phyloP scores from a whole-genome alignment of 1,140 invertebrate genomes.

The Penaeus chinensis region DNA sequence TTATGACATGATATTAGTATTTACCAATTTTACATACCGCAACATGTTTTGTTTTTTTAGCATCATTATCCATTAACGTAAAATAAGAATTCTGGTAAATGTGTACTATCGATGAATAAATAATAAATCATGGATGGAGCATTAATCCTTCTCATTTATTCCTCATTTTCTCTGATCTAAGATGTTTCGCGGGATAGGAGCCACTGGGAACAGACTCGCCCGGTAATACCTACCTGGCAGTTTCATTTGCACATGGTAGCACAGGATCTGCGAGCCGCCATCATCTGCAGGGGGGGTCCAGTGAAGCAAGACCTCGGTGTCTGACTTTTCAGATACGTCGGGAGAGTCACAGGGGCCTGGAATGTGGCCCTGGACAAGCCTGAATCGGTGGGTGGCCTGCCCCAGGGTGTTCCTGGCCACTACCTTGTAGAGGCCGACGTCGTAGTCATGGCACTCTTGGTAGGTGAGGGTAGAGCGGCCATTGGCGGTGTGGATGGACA shows the following conservation, averaged over 20 bases:
- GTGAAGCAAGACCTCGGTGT: conserved; percentile 85
- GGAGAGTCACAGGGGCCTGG: conserved; percentile 90
- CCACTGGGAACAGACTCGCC: background rate
- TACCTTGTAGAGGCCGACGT: conserved; percentile 94
- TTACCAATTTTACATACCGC: no score
- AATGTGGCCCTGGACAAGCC: conserved; percentile 72
- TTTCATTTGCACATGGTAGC: conserved; percentile 87
- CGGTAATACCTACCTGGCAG: conserved; percentile 66
- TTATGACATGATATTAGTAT: no score
- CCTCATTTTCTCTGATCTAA: no score
- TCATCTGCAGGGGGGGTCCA: conserved; percentile 83
- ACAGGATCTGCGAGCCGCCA: conserved; percentile 84
- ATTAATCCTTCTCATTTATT: no score
- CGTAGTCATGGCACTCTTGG: conserved; percentile 80
- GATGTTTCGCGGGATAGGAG: no score
- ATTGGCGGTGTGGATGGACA: conserved; percentile 78
- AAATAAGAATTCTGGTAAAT: no score
- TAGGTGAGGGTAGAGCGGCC: conserved; percentile 84
- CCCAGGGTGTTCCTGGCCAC: conserved; percentile 86
- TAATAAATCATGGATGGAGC: no score
- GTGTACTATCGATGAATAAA: no score
- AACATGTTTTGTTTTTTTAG: no score
- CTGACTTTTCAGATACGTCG: conserved; percentile 82
- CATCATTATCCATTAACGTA: no score
- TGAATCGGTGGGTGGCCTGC: conserved; percentile 70